These are phyloP conservation scores for Melipona quadrifasciata DNA, from an alignment of 1,140 invertebrate genomes.

Conservation along the genomic window DNA sequence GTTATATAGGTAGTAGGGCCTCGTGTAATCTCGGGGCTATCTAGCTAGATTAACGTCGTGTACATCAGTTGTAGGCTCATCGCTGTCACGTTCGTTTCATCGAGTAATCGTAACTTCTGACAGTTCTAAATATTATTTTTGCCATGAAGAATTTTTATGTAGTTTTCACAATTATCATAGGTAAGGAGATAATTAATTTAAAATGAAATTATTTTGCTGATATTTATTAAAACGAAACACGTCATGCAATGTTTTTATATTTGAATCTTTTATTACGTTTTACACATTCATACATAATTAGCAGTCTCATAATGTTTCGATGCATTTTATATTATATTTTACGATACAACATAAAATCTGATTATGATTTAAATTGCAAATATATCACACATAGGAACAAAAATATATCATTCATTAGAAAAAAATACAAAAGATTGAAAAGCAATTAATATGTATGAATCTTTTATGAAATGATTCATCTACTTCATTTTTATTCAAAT, in stretches of 20 bases:
- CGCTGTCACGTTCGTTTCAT: conserved; percentile 58
- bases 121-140: conserved; percentile 19
- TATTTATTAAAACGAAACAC: no score
- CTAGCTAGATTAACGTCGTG: conserved; percentile 62
- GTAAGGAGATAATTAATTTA: conserved; percentile 24
- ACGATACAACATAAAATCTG: background rate
- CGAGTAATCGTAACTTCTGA: conserved; percentile 33
- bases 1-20: conserved; percentile 51
- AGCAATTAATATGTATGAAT: background rate
- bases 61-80: conserved; percentile 61
- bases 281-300: background rate
- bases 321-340: background rate
- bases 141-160: conserved; percentile 43
- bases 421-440: background rate
- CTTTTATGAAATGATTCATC: background rate
- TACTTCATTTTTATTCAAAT: background rate
- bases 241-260: no score
- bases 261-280: background rate
- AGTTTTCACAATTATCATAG: conserved; percentile 37
- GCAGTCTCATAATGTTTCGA: background rate
- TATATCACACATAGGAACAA: background rate
- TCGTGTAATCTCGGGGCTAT: conserved; percentile 67
- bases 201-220: background rate
- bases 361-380: background rate
- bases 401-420: background rate